Conservation (phyloP, 64 coral and sea anemone species). For the Orbicella faveolata region DNA sequence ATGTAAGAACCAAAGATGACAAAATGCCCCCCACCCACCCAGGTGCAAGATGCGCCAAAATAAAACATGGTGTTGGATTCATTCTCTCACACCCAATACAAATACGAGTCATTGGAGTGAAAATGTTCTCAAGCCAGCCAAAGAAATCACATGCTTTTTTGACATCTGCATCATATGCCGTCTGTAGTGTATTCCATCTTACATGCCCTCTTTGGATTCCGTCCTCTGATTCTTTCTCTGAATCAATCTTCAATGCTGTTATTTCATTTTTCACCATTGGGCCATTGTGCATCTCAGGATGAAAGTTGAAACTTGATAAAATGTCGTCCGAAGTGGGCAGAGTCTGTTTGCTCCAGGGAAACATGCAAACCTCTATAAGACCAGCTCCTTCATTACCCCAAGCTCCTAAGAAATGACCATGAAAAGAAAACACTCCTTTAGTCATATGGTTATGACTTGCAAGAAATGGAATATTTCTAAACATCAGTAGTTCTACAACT, state of each 20-base stretch:
- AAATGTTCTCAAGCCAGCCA: slow-evolving; percentile 52
- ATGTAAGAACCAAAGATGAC: neutral
- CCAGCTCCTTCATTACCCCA: slow-evolving; percentile 27
- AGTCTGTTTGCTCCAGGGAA: slow-evolving; percentile 50
- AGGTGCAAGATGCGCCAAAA: slow-evolving; percentile 44
- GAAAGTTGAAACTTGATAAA: slow-evolving; percentile 50
- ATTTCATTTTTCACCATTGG: neutral
- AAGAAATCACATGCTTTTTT: slow-evolving; percentile 30
- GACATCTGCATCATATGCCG: neutral
- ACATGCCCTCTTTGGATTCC: neutral
- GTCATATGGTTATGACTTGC: neutral
- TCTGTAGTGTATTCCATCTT: neutral
- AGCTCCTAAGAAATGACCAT: neutral
- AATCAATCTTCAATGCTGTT: slow-evolving; percentile 1
- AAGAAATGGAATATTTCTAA: neutral
- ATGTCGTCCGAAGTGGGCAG: slow-evolving; percentile 52
- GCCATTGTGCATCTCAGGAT: slow-evolving; percentile 38
- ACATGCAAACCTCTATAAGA: slow-evolving; percentile 50
- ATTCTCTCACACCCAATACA: slow-evolving; percentile 25
- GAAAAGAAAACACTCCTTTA: neutral
- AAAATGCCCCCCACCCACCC: slow-evolving; percentile 67
- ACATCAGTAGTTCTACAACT: too few relatives aligned
- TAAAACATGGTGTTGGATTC: slow-evolving; percentile 62
- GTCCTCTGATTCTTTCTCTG: neutral
- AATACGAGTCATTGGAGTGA: neutral